Evolutionary conservation across 2,797 vertebrate species (phyloP).

Genomic region (Diglossa cyanea): DNA sequence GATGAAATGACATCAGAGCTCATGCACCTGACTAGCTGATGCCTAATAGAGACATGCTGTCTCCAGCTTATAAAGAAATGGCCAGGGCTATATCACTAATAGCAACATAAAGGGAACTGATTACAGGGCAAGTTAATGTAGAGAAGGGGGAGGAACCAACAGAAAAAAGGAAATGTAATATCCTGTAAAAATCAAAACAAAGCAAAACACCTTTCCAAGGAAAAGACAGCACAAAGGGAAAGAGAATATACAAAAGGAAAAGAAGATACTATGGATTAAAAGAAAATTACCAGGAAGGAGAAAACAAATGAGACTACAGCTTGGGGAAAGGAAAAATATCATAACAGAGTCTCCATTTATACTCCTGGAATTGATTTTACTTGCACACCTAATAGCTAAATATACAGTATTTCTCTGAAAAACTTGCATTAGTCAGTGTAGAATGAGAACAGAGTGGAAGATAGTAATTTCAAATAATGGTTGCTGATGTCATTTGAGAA

Average conservation of each 20-base stretch:
- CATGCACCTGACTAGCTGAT: neutral
- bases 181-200: neutral
- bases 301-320: neutral
- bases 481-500: neutral
- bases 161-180: neutral
- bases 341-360: neutral
- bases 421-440: neutral
- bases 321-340: neutral
- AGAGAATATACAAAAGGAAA: neutral
- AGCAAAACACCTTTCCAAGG: neutral
- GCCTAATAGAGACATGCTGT: neutral
- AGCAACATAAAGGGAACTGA: neutral
- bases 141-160: accelerated
- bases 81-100: neutral
- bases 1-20: neutral
- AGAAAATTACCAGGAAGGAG: neutral
- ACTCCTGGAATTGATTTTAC: neutral
- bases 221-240: neutral
- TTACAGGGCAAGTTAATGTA: neutral
- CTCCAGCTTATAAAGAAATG: neutral
- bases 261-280: neutral
- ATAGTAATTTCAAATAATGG: neutral
- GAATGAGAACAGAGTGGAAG: neutral
- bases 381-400: neutral
- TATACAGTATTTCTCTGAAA: neutral